Percentiles rank a stretch among this genome's conserved stretches.
These are phyloP conservation scores for Melinaea menophilus DNA, from an alignment of 2,888 invertebrate genomes.

Conservation along the genomic window DNA sequence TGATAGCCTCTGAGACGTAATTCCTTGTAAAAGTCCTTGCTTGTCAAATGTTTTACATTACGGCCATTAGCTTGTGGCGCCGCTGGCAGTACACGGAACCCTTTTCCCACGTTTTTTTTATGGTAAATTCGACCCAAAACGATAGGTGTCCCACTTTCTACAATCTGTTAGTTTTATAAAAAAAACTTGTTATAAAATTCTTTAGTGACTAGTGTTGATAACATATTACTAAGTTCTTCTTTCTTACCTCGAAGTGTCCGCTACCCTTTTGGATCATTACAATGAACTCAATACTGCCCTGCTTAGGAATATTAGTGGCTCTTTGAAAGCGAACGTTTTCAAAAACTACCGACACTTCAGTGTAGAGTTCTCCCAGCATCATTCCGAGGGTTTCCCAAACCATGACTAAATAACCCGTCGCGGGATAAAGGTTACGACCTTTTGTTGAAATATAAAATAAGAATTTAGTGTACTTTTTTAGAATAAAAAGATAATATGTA, in stretches of 20 bases:
- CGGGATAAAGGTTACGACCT: conserved; percentile 89
- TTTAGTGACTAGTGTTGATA: neutral
- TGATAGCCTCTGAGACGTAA: conserved; percentile 84
- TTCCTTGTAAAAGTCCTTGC: conserved; percentile 84
- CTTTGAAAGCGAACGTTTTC: conserved; percentile 78
- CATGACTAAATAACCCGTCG: conserved; percentile 82
- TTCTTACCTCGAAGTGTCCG: conserved; percentile 79
- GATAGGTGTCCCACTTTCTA: conserved; percentile 58
- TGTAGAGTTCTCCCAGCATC: too few relatives aligned
- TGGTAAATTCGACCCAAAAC: conserved; percentile 83
- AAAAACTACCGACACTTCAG: too few relatives aligned
- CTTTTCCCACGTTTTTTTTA: conserved; percentile 76
- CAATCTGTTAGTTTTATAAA: conserved; percentile 79
- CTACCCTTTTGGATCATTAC: conserved; percentile 85
- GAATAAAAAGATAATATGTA: neutral
- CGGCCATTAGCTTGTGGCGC: conserved; percentile 57
- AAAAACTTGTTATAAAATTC: conserved; percentile 57
- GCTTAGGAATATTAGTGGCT: conserved; percentile 87
- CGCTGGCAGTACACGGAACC: conserved; percentile 69
- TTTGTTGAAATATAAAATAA: too few relatives aligned
- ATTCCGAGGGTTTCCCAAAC: too few relatives aligned
- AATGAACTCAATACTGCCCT: conserved; percentile 79
- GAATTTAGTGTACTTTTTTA: neutral
- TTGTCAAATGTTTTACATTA: conserved; percentile 72
- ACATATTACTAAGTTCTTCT: too few relatives aligned